Conservation (phyloP, 2,113 vertebrate species). For the Tragelaphus strepsiceros region DNA sequence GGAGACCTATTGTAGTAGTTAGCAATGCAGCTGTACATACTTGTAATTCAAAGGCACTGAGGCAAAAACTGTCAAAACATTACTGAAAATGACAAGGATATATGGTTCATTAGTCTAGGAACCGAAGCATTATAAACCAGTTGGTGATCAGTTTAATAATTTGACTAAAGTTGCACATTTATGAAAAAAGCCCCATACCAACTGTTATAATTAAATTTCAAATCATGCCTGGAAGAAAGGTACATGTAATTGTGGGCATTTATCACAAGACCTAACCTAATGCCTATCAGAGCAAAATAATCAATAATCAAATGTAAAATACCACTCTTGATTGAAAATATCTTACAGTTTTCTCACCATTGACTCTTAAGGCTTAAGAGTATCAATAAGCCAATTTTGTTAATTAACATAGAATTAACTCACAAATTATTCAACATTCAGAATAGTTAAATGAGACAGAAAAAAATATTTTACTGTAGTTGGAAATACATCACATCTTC, state of each 20-base stretch:
- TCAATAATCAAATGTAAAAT: conserved; percentile 73
- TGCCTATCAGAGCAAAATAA: conserved; percentile 15
- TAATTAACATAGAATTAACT: conserved; percentile 49
- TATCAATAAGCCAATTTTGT: conserved; percentile 27
- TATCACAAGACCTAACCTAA: conserved; percentile 34
- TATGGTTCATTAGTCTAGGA: conserved; percentile 80
- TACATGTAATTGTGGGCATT: conserved; percentile 44
- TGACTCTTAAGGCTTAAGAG: conserved; percentile 37
- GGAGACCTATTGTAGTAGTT: conserved; percentile 56
- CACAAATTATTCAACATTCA: conserved; percentile 40
- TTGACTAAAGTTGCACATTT: conserved; percentile 74
- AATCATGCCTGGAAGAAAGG: conserved; percentile 40
- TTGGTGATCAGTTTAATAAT: conserved; percentile 78
- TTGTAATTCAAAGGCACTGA: conserved; percentile 79
- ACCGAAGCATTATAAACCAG: conserved; percentile 73
- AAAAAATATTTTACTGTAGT: neutral
- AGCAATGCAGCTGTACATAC: conserved; percentile 64
- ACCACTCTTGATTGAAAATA: conserved; percentile 57
- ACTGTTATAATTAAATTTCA: conserved; percentile 70
- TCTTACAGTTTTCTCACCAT: conserved; percentile 12
- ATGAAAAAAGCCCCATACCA: conserved; percentile 38
- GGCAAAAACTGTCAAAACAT: conserved; percentile 82
- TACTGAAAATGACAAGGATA: conserved; percentile 74
- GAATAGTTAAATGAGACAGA: neutral
- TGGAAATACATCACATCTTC: neutral